These are phyloP conservation scores for Columba janthina DNA, from an alignment of 2,113 vertebrate genomes.

Conservation along the genomic window DNA sequence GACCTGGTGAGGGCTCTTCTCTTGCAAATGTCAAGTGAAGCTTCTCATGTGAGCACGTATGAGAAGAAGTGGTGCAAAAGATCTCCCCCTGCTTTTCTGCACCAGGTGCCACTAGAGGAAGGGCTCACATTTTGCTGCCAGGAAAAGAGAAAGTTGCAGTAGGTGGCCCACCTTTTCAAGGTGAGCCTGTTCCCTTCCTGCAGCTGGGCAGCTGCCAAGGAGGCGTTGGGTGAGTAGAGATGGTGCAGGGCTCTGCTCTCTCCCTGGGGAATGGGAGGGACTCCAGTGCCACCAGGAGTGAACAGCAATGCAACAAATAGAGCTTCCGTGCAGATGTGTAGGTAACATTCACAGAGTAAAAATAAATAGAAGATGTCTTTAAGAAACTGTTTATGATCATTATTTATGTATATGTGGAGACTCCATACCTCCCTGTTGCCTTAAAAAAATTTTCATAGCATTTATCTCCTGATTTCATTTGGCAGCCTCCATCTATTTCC, in stretches of 20 bases:
- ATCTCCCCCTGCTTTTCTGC: background rate
- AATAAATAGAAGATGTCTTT: background rate
- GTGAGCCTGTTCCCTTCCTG: background rate
- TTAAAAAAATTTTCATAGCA: slow-evolving; percentile 26
- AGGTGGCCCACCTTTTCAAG: background rate
- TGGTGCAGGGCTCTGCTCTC: background rate
- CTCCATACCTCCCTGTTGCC: background rate
- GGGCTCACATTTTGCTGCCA: background rate
- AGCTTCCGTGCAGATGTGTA: background rate
- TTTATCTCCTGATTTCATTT: slow-evolving; percentile 55
- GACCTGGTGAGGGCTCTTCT: background rate
- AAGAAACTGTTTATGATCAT: slow-evolving; percentile 1
- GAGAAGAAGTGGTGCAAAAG: background rate
- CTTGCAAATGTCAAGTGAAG: background rate
- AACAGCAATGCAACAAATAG: background rate
- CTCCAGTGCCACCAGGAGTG: background rate
- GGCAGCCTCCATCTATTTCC: slow-evolving; percentile 48
- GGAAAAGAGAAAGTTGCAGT: background rate
- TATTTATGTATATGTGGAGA: background rate
- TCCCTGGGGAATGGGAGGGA: background rate
- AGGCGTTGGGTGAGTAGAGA: background rate
- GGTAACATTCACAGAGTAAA: background rate
- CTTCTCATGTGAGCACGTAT: background rate
- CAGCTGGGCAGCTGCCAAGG: background rate
- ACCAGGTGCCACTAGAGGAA: background rate